Evolutionary conservation across 2,113 vertebrate species (phyloP).

Genomic region (Amphilophus citrinellus): DNA sequence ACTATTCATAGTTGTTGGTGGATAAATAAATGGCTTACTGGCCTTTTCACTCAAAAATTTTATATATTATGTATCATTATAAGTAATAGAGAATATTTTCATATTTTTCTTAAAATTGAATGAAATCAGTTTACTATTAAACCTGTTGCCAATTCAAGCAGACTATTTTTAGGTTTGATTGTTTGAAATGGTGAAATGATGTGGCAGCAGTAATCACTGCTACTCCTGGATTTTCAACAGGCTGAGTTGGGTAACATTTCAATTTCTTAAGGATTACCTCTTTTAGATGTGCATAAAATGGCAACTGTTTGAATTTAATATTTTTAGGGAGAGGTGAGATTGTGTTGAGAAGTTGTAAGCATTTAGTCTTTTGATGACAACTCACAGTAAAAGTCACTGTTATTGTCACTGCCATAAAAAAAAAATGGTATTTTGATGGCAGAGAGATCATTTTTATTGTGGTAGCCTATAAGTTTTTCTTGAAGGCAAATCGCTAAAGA

Average conservation of each 20-base stretch:
- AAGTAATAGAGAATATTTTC: background rate
- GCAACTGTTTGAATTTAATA: background rate
- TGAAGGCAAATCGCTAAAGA: background rate
- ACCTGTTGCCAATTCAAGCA: background rate
- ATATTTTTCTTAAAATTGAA: background rate
- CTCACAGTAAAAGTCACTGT: background rate
- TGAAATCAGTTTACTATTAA: background rate
- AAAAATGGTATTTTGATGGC: background rate
- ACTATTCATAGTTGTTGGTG: background rate
- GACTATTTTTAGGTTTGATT: background rate
- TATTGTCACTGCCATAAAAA: background rate
- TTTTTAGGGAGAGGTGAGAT: background rate
- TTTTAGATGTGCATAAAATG: background rate
- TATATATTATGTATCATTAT: background rate
- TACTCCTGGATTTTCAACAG: background rate
- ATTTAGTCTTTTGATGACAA: background rate
- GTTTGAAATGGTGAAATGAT: background rate
- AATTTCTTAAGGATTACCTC: background rate
- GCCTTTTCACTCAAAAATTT: background rate
- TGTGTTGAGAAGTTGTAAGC: background rate
- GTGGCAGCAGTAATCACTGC: background rate
- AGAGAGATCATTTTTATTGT: background rate
- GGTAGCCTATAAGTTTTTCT: background rate
- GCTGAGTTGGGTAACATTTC: background rate
- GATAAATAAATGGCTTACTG: background rate